These are phyloP conservation scores for Lithobius niger DNA, from an alignment of 1,140 invertebrate genomes.

Conservation along the genomic window DNA sequence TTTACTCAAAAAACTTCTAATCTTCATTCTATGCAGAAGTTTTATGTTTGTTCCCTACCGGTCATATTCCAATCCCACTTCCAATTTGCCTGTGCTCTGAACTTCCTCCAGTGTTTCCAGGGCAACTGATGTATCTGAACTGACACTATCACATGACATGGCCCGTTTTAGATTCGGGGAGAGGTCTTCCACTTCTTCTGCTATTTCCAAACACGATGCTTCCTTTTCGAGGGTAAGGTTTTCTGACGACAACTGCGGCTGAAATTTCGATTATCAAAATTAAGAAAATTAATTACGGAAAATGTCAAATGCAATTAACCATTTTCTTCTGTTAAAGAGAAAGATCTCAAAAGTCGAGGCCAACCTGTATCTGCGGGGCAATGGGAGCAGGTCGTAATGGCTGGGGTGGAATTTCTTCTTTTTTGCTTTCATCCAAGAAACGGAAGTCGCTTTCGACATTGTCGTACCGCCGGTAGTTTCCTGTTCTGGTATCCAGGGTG, in stretches of 20 bases:
- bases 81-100: constrained; percentile 56
- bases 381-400: constrained; percentile 39
- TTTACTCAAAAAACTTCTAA: constrained; percentile 2
- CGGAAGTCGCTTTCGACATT: constrained; percentile 43
- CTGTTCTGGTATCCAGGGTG: constrained; percentile 41
- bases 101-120: constrained; percentile 51
- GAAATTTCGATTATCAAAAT: background rate
- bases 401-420: constrained; percentile 33
- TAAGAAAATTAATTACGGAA: constrained; percentile 18
- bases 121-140: constrained; percentile 61
- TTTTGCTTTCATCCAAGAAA: constrained; percentile 23
- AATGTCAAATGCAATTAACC: background rate
- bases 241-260: background rate
- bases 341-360: constrained; percentile 23
- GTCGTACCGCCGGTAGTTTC: constrained; percentile 53
- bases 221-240: background rate
- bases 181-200: constrained; percentile 24
- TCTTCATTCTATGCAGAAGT: no score
- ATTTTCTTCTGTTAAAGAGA: constrained; percentile 6
- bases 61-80: constrained; percentile 62
- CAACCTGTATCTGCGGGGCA: constrained; percentile 23
- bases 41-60: constrained; percentile 36
- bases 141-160: constrained; percentile 66
- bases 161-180: constrained; percentile 41
- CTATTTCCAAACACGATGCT: constrained; percentile 14